These are phyloP conservation scores for Palythoa grandiflora DNA, from an alignment of 92 coral and sea anemone genomes.

Conservation along the genomic window DNA sequence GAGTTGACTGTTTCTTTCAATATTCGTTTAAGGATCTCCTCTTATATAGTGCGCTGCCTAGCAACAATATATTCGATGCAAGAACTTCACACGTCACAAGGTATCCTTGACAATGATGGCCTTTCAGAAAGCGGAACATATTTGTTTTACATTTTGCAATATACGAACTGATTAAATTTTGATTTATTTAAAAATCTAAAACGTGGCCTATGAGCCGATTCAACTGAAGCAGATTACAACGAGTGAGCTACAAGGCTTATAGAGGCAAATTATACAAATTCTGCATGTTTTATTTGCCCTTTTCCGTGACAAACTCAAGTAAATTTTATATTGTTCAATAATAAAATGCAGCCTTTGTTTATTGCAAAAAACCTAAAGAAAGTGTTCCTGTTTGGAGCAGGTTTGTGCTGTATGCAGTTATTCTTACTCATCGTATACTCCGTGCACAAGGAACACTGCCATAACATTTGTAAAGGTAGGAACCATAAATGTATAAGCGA, in stretches of 20 bases:
- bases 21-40: not conserved
- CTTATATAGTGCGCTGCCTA: not conserved
- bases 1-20: not conserved
- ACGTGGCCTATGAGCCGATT: not conserved
- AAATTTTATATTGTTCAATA: not conserved
- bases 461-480: slow-evolving; percentile 36
- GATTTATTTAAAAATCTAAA: not conserved
- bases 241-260: not conserved
- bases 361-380: slow-evolving; percentile 25
- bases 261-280: not conserved
- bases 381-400: not conserved
- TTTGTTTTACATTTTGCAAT: not conserved
- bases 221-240: not conserved
- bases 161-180: not conserved
- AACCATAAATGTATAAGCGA: not conserved
- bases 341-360: slow-evolving; percentile 26
- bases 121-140: not conserved
- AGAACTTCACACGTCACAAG: slow-evolving; percentile 7
- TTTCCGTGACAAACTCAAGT: not conserved
- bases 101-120: not conserved
- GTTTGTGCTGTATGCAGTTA: slow-evolving; percentile 29
- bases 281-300: not conserved
- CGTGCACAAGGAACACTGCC: slow-evolving; percentile 25
- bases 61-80: not conserved
- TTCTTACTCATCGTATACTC: slow-evolving; percentile 7